Evolutionary conservation across 2,797 vertebrate species (phyloP).

Genomic region (Bucorvus abyssinicus): DNA sequence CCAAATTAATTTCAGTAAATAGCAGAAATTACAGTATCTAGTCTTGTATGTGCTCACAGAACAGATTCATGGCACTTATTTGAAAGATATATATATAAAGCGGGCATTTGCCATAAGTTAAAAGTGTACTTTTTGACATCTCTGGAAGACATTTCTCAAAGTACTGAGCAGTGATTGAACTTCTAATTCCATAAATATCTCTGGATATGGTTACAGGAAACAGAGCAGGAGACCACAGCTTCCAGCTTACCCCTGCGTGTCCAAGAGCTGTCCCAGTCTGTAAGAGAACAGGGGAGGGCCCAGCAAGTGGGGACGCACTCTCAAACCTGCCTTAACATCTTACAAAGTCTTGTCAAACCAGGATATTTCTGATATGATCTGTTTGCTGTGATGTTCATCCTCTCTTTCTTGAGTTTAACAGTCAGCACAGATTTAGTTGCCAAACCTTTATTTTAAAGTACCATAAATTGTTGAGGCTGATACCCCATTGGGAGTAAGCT

Average conservation of each 20-base stretch:
- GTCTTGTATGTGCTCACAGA: background rate
- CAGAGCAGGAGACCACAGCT: background rate
- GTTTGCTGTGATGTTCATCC: background rate
- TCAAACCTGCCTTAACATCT: background rate
- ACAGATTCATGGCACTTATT: constrained; percentile 9
- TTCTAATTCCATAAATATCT: background rate
- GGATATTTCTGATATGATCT: background rate
- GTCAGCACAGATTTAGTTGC: background rate
- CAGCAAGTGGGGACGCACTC: rapidly evolving
- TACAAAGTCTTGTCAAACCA: background rate
- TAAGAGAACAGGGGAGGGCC: background rate
- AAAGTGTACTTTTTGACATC: background rate
- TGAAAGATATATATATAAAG: background rate
- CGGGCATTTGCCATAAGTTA: background rate
- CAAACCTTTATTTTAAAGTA: background rate
- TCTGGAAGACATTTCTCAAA: background rate
- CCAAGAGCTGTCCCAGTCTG: background rate
- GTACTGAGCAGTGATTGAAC: background rate
- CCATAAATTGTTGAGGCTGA: background rate
- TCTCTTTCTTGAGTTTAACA: background rate
- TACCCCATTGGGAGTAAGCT: background rate
- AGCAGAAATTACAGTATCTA: background rate
- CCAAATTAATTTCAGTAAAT: background rate
- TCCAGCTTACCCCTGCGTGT: background rate
- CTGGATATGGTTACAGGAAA: background rate